These are phyloP conservation scores for Hirtodrosophila duncani DNA, from an alignment of 2,888 invertebrate genomes.

Conservation along the genomic window DNA sequence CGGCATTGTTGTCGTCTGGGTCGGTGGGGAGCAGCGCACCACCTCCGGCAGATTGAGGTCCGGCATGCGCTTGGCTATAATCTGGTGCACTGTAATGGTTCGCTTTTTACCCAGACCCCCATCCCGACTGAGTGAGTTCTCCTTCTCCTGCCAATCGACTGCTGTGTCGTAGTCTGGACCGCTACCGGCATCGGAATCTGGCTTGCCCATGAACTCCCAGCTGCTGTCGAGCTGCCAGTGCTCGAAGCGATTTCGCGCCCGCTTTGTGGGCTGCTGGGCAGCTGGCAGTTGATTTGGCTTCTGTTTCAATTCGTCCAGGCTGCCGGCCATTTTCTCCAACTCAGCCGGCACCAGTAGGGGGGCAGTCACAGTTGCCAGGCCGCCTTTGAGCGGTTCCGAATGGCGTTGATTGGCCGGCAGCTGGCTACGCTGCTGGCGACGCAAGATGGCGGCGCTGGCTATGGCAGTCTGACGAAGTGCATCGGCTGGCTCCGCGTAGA, in stretches of 20 bases:
- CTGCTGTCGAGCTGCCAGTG: conserved; percentile 93
- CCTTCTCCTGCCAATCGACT: conserved; percentile 74
- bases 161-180: conserved; percentile 76
- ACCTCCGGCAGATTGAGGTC: conserved; percentile 82
- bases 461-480: conserved; percentile 81
- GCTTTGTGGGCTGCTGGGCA: conserved; percentile 72
- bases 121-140: conserved; percentile 68
- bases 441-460: conserved; percentile 71
- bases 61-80: conserved; percentile 83
- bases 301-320: conserved; percentile 79
- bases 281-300: conserved; percentile 79
- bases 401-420: conserved; percentile 80
- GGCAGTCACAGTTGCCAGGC: conserved; percentile 62
- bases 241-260: conserved; percentile 77
- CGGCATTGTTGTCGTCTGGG: conserved; percentile 9
- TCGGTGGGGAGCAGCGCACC: conserved; percentile 81
- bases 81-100: conserved; percentile 86
- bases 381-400: conserved; percentile 81
- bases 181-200: conserved; percentile 67
- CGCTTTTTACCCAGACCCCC: conserved; percentile 77
- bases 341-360: conserved; percentile 83
- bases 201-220: conserved; percentile 91
- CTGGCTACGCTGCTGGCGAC: conserved; percentile 75
- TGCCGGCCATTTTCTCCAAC: conserved; percentile 77
- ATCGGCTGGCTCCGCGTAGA: conserved; percentile 94